phyloP scores from a whole-genome alignment of 2,797 vertebrate species.

The Chlorospingus semifuscus region DNA sequence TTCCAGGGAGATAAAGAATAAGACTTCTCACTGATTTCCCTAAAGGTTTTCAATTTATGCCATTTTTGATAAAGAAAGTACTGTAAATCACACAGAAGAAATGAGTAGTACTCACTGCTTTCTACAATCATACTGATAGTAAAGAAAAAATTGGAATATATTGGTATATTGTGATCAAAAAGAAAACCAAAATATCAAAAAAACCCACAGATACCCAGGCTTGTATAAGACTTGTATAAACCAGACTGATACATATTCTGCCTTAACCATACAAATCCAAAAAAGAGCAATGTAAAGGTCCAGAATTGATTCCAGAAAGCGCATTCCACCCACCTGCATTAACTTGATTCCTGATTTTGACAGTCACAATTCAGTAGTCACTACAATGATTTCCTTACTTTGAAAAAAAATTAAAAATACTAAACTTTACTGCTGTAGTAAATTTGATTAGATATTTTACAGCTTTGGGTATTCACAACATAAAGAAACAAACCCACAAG shows the following conservation, averaged over 20 bases:
- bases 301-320: not conserved
- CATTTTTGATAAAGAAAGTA: not conserved
- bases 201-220: not conserved
- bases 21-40: not conserved
- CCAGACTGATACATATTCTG: not conserved
- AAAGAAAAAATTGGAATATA: not conserved
- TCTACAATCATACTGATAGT: not conserved
- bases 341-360: not conserved
- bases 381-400: not conserved
- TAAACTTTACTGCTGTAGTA: not conserved
- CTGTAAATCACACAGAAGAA: not conserved
- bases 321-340: not conserved
- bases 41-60: not conserved
- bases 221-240: not conserved
- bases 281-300: not conserved
- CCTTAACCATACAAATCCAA: not conserved
- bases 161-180: not conserved
- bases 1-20: not conserved
- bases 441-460: not conserved
- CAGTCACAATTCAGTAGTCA: not conserved
- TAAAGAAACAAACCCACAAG: not conserved
- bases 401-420: fast-evolving
- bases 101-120: not conserved
- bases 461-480: not conserved
- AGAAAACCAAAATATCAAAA: not conserved